phyloP scores from a whole-genome alignment of 2,797 vertebrate species.

The Xyrichtys novacula region DNA sequence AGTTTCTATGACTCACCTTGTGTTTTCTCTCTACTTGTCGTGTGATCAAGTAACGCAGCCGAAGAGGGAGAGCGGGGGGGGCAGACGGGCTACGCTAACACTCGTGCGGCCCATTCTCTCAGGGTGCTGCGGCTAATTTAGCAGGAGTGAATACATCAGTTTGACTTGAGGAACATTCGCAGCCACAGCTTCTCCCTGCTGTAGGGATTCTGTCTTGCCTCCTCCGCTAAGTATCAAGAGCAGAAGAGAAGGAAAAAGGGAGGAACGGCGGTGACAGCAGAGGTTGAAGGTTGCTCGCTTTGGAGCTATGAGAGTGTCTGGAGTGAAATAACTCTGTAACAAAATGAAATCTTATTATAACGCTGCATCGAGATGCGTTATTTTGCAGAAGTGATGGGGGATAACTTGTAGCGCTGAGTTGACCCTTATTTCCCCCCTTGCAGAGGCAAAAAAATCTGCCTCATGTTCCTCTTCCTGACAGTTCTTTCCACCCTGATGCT shows the following conservation, averaged over 20 bases:
- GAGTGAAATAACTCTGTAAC: constrained; percentile 18
- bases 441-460: constrained; percentile 41
- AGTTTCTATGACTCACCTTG: constrained; percentile 60
- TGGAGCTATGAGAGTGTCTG: constrained; percentile 3
- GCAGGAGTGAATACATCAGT: constrained; percentile 39
- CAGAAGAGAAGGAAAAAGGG: background rate
- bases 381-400: constrained; percentile 20
- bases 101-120: constrained; percentile 26
- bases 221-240: constrained; percentile 26
- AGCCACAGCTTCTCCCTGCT: constrained; percentile 28
- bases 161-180: constrained; percentile 47
- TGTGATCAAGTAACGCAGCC: constrained; percentile 32
- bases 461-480: constrained; percentile 50
- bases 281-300: constrained; percentile 14
- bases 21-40: constrained; percentile 35
- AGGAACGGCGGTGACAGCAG: constrained; percentile 22
- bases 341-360: constrained; percentile 31
- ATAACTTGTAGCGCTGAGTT: constrained; percentile 34
- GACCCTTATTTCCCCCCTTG: constrained; percentile 29
- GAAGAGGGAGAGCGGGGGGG: no score
- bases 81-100: constrained; percentile 19
- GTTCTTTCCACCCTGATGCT: constrained; percentile 50
- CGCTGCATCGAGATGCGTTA: constrained; percentile 2
- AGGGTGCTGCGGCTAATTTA: constrained; percentile 49
- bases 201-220: constrained; percentile 29